Base-by-base conservation (phyloP, 2,888 invertebrate genomes). In the Prosopocoilus inquinatus region DNA sequence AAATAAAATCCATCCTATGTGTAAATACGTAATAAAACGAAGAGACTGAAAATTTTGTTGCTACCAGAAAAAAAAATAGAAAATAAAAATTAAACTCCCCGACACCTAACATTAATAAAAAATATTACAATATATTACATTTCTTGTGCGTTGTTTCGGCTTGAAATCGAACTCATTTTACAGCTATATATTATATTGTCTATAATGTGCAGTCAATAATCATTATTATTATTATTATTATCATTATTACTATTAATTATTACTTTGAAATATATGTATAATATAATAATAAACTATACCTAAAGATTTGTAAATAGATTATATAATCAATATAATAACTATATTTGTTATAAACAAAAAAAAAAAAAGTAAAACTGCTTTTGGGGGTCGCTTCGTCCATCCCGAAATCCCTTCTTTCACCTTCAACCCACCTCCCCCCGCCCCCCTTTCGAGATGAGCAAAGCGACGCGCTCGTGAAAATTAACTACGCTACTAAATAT, bases 141-240 rank as follows among this genome's bases (percentile, higher is more conserved):
- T 53, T 32, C 51, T 55, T 59, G 59, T 55, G 59, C 59, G 56
- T 43, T 44, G 9, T 47, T 16, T 16, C 55, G 58, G 50, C 55
- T 41, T 50, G 52, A 47, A 53, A 28, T 54, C 47, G 47, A 58
- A 45, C 47, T 50, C 47, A 47, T 57, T 60, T 62, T 46, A 55
- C 61, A 60, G 57, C 28, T 57, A 51, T 58, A 43, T 54, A 53
- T 50, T 54, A 58, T 73, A 73, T 72, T 72, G 70, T 74, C 72
- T 73, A 74, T 69, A 71, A 67, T 74, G 74, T 75, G 75, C 75
- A 75, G 75, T 75, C 74, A 68, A 70, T 70, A 52, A 36, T 41
- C 15, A 41, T 28, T 47, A 12, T 32, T 32, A 49, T 32, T 41
- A 41, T 28, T 47, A 12, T 32, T 32, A 49, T 32, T 39, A 39